A percentile compares a stretch with the other conserved stretches of the same genome.
These are phyloP conservation scores for Clunio marinus DNA, from an alignment of 2,888 invertebrate species.

Conservation along the genomic window DNA sequence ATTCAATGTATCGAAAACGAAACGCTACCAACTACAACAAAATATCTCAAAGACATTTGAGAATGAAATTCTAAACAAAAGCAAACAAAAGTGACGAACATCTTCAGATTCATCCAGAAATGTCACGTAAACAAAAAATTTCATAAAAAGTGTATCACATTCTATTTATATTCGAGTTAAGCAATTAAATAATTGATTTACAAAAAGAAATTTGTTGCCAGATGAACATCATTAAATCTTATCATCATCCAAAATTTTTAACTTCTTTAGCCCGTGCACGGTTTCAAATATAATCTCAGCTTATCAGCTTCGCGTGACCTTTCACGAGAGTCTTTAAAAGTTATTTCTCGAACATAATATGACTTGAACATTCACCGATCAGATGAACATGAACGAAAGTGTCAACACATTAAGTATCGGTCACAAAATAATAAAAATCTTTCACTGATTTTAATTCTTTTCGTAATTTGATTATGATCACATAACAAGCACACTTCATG, in stretches of 20 bases:
- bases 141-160: too few species aligned
- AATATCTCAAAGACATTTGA: too few species aligned
- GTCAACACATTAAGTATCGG: background rate
- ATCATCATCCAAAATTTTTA: background rate
- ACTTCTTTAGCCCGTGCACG: background rate
- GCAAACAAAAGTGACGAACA: too few species aligned
- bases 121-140: too few species aligned
- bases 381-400: background rate
- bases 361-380: constrained; percentile 2
- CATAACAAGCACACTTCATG: background rate
- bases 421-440: background rate
- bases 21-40: background rate
- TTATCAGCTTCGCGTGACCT: constrained; percentile 8
- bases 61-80: background rate
- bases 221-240: background rate
- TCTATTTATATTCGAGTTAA: too few species aligned
- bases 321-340: background rate
- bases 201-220: background rate
- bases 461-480: background rate
- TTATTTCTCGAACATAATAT: background rate
- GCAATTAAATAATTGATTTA: too few species aligned
- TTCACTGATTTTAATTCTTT: too few species aligned
- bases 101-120: too few species aligned
- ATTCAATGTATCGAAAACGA: background rate
- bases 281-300: background rate